A percentile compares a stretch with the other conserved stretches of the same genome.
Evolutionary conservation across 2,888 invertebrate species (phyloP).

Genomic region (Amblyteles armatorius): DNA sequence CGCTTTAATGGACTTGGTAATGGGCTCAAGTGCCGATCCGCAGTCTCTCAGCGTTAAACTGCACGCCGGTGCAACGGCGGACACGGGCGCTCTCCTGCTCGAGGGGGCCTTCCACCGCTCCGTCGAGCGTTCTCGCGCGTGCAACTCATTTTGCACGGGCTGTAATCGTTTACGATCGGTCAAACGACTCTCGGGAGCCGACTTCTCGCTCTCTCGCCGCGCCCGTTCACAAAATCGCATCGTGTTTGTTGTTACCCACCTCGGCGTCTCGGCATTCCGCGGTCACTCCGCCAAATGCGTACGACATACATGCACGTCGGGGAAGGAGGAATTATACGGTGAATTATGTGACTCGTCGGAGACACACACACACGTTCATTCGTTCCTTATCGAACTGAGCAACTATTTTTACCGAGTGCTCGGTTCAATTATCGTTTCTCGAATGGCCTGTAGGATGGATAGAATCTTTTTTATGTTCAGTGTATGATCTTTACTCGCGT

Average conservation of each 20-base stretch:
- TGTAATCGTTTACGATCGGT: constrained; percentile 66
- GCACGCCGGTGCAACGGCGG: constrained; percentile 18
- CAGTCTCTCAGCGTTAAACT: constrained; percentile 42
- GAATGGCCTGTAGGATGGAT: not conserved
- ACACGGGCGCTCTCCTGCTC: constrained; percentile 32
- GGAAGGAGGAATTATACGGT: constrained; percentile 34
- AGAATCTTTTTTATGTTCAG: not conserved
- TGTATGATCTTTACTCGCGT: not conserved
- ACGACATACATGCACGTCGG: constrained; percentile 4
- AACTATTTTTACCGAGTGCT: not conserved
- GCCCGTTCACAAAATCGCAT: constrained; percentile 37
- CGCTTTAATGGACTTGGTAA: constrained; percentile 69
- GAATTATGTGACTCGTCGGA: constrained; percentile 7
- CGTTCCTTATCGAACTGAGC: constrained; percentile 3
- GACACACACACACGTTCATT: not conserved
- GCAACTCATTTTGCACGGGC: constrained; percentile 67
- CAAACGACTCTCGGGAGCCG: constrained; percentile 43
- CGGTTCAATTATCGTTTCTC: not conserved
- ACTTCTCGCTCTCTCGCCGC: not conserved
- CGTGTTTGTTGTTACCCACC: constrained; percentile 32
- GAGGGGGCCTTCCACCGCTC: not conserved
- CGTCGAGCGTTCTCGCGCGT: constrained; percentile 54
- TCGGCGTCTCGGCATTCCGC: constrained; percentile 46
- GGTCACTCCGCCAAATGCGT: constrained; percentile 39
- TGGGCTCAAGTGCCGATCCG: constrained; percentile 69